phyloP scores from a whole-genome alignment of 1,140 invertebrate species.

The Meloidogyne hapla region DNA sequence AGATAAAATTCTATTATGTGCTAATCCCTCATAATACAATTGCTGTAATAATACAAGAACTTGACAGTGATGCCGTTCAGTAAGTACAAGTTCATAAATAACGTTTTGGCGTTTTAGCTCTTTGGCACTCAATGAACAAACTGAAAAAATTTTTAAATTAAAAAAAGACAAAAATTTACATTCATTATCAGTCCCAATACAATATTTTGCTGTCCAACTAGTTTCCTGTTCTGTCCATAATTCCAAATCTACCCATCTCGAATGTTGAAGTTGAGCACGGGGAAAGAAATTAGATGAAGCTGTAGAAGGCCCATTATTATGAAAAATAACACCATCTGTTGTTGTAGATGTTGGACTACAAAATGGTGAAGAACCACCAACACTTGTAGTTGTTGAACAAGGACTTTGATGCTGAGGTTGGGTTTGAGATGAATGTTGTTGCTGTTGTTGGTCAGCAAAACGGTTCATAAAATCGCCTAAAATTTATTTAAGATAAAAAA shows the following conservation, averaged over 20 bases:
- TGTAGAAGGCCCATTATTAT: neutral
- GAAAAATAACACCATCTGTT: neutral
- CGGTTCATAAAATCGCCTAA: neutral
- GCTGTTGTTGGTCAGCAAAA: neutral
- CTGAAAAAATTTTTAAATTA: too few species aligned
- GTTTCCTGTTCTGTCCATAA: constrained; percentile 44
- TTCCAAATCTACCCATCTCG: constrained; percentile 51
- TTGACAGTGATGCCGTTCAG: constrained; percentile 55
- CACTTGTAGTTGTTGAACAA: neutral
- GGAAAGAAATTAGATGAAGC: neutral
- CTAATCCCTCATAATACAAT: constrained; percentile 49
- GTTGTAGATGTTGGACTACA: neutral
- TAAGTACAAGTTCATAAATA: constrained; percentile 49
- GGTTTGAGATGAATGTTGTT: neutral
- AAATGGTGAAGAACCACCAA: neutral
- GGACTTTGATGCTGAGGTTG: neutral
- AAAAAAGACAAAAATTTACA: too few species aligned
- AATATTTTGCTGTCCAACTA: constrained; percentile 43
- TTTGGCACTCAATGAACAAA: constrained; percentile 27
- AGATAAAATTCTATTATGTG: constrained; percentile 38
- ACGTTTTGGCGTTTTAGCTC: constrained; percentile 48
- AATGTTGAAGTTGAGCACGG: neutral
- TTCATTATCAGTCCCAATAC: constrained; percentile 14
- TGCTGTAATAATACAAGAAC: constrained; percentile 50
- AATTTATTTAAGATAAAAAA: neutral